Evolutionary conservation across 1,140 invertebrate species (phyloP).

Genomic region (Plodia interpunctella): DNA sequence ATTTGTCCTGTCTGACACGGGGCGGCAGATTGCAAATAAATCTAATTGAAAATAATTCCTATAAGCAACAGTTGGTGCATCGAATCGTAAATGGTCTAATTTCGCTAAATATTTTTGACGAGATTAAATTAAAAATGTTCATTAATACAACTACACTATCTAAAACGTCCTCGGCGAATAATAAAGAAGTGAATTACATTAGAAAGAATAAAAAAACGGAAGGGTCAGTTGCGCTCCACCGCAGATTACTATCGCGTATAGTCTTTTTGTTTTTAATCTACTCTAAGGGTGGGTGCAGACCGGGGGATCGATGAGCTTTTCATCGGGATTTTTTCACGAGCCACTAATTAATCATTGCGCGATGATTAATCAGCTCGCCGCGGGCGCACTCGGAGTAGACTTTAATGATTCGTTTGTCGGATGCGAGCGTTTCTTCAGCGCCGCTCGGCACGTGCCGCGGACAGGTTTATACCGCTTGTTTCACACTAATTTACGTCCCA

Average conservation of each 20-base stretch:
- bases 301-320: constrained; percentile 36
- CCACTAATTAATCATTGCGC: constrained; percentile 51
- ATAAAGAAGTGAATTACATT: background rate
- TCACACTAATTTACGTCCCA: constrained; percentile 43
- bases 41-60: no score
- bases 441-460: constrained; percentile 39
- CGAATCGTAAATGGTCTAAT: no score
- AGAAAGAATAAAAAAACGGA: background rate
- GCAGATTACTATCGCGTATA: constrained; percentile 7
- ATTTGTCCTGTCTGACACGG: no score
- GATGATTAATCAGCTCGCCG: constrained; percentile 64
- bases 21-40: no score
- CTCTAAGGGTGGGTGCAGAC: constrained; percentile 41
- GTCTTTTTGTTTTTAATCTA: constrained; percentile 41
- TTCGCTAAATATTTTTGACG: no score
- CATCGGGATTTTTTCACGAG: constrained; percentile 35
- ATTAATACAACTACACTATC: background rate
- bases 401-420: constrained; percentile 63
- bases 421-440: constrained; percentile 45
- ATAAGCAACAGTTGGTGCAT: no score
- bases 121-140: background rate
- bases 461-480: constrained; percentile 45
- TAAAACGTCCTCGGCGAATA: background rate
- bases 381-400: constrained; percentile 51
- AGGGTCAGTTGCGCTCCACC: constrained; percentile 3